Conservation (phyloP, 2,888 invertebrate genomes). For the Automeris io region DNA sequence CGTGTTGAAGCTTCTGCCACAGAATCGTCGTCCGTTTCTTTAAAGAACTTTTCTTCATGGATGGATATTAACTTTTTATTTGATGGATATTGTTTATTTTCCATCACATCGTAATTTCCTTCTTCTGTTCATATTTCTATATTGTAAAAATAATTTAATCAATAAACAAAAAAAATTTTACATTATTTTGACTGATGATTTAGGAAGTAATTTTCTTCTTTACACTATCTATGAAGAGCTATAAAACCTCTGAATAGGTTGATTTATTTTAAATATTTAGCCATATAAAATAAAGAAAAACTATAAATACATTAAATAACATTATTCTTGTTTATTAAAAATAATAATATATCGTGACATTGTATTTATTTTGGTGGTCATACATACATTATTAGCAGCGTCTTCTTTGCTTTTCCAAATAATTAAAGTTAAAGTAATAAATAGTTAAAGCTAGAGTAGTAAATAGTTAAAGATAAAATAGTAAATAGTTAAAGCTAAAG, state of each 20-base stretch:
- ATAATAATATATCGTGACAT: constrained; percentile 2
- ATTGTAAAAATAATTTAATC: constrained; percentile 37
- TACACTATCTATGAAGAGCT: constrained; percentile 14
- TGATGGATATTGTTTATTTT: constrained; percentile 63
- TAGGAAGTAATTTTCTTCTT: constrained; percentile 29
- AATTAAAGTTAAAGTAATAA: no score
- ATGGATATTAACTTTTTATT: constrained; percentile 57
- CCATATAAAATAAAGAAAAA: no score
- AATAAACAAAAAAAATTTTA: constrained; percentile 34
- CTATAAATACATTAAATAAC: no score
- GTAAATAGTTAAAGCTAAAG: no score
- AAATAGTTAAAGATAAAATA: no score
- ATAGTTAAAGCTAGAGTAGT: no score
- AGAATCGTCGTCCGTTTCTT: constrained; percentile 50
- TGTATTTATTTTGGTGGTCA: background rate
- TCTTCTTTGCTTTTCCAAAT: no score
- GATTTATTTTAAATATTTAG: background rate
- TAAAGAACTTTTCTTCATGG: constrained; percentile 56
- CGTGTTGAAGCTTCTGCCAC: constrained; percentile 27
- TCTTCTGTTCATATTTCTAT: constrained; percentile 58
- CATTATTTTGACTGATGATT: constrained; percentile 39
- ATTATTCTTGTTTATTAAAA: no score
- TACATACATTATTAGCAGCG: constrained; percentile 3
- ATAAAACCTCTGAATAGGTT: background rate
- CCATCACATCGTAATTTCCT: constrained; percentile 71